Base-by-base conservation (phyloP, 2,888 invertebrate genomes). In the Drosophila infuscata region DNA sequence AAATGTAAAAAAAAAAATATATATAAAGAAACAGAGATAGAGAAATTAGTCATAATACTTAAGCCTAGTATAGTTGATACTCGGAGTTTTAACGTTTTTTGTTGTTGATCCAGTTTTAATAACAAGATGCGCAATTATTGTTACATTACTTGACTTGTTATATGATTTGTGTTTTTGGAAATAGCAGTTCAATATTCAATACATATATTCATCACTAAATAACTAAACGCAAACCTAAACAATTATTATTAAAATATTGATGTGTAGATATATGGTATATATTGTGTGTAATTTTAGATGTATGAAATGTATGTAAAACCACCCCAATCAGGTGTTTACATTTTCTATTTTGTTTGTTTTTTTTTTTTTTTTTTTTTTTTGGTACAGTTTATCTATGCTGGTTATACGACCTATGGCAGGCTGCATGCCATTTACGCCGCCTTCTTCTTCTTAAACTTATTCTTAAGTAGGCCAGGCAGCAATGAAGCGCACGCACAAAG, bases 401-500 rank as follows among this genome's bases (percentile, higher is more conserved):
- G 38, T 29, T 56, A 38, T 29, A 30, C 56, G 64, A 29, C 49
- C 12, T 36, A 25, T 38, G 57, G 30, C 41, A 51, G 51, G 9
- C 15, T n/a, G 0, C 5, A 43, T 32, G 15, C 30, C 30, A 8
- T 41, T 86, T 86, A 87, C 74, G 79, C 73, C 43, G 25, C 30
- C 58, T 79, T 83, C 71, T 81, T 77, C 93, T 97, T 97, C 90
- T 96, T 94, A 78, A 99, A 94, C 92, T 95, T 95, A 85, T 96
- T 95, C 92, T 97, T 98, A 62, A 98, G 94, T 70, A 98, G 92
- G 46, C 99, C 97, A 60, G 99, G 99, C 77, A 98, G 92, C 46
- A 99, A 93, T 8, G 99, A 97, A 2, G 98, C 90, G 20, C 96
- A 83, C 9, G 98, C 98, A 91, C 98, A 97, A 3, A 96, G 91